These are phyloP conservation scores for Pangasius macronema DNA, from an alignment of 2,797 vertebrate genomes.

Conservation along the genomic window DNA sequence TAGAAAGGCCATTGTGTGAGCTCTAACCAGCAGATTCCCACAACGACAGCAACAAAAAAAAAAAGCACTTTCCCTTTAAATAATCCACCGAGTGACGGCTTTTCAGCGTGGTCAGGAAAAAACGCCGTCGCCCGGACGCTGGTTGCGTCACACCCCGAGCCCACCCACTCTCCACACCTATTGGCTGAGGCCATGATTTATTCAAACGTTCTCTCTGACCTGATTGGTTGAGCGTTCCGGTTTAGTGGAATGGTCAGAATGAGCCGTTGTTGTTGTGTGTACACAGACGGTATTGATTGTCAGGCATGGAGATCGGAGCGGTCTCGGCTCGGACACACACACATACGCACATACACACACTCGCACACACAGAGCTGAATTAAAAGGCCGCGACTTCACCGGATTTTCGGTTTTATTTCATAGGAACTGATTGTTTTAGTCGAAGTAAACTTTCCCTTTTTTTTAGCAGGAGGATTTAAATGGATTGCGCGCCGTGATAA, in stretches of 20 bases:
- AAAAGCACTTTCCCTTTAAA: constrained; percentile 64
- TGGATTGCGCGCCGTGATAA: neutral
- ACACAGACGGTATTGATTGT: constrained; percentile 56
- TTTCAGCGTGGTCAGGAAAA: constrained; percentile 63
- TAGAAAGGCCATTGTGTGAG: neutral
- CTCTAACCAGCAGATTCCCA: neutral
- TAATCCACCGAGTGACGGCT: constrained; percentile 57
- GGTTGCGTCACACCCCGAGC: constrained; percentile 54
- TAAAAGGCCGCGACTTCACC: constrained; percentile 2
- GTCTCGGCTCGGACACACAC: neutral
- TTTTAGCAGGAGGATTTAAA: neutral
- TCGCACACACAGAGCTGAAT: neutral
- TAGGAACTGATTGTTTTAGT: neutral
- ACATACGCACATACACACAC: neutral
- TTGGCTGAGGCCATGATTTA: constrained; percentile 74
- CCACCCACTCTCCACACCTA: constrained; percentile 63
- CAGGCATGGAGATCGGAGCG: constrained; percentile 42
- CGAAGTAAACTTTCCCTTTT: constrained; percentile 12
- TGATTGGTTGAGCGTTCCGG: constrained; percentile 73
- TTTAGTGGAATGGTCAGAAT: constrained; percentile 59
- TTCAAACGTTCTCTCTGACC: constrained; percentile 62
- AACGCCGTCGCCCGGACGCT: constrained; percentile 59
- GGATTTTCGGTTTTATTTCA: constrained; percentile 5
- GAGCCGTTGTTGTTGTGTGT: constrained; percentile 58
- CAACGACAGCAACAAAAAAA: neutral